Evolutionary conservation across 2,113 vertebrate species (phyloP), one percentile per base, ranked within the genome.

Genomic region (Gambusia holbrooki): DNA sequence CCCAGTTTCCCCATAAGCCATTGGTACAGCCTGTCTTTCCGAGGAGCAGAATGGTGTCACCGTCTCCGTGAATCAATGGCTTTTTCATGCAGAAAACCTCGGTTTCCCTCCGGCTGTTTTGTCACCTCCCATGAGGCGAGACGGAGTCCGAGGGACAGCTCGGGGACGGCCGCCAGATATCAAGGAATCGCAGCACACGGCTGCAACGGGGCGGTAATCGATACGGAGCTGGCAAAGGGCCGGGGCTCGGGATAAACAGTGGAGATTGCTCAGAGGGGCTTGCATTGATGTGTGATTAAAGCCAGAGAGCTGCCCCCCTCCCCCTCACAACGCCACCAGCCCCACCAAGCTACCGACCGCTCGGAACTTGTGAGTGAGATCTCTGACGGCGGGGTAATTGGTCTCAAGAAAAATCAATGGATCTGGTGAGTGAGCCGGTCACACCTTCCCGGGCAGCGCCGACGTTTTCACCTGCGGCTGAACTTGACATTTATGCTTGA

Each of bases 251-350:
- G 86, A 90, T 91, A 92, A 91, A 93, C 91, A 90, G 83, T 86
- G 87, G 76, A 90, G 88, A 90, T 88, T 90, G 86, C 84, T 90
- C 86, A 32, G 62, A 90, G 89, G 86, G 84, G 77, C 71, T 30
- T 70, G 83, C 91, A 91, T 84, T 91, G 90, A 93, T 90, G 90
- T 93, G 91, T 91, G 91, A 93, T 93, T 93, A 93, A 91, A 90
- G 88, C 76, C 83, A 77, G 80, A 89, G 87, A 88, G 89, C 86
- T 42, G 35, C 35, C 35, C 10, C 45, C 14, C 45, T 17, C 45
- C 87, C 86, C 88, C 35, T 37, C 35, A 2, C 10, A 37, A 11
- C 35, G 3, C 33, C 33, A 35, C 7, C 33, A 7, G 10, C 35
- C 35, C 35, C 35, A 37, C 35, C 35, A 10, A 37, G 35, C 35